phyloP scores from a whole-genome alignment of 2,113 vertebrate species.

The Dendropsophus ebraccatus region DNA sequence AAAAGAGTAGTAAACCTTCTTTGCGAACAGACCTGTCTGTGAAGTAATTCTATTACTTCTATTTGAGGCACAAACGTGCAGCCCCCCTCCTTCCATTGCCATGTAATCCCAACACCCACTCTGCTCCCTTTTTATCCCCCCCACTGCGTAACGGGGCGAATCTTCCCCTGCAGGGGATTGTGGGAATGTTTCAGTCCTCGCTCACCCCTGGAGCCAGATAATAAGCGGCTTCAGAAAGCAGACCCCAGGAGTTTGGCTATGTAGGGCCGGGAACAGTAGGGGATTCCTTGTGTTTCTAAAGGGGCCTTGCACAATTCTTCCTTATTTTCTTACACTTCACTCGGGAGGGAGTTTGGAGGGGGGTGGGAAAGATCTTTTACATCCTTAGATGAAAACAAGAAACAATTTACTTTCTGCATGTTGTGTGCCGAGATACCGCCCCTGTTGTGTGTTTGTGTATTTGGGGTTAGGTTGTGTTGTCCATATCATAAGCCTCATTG shows the following conservation, averaged over 20 bases:
- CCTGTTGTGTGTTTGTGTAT: constrained; percentile 50
- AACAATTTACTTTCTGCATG: constrained; percentile 51
- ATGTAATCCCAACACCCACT: constrained; percentile 21
- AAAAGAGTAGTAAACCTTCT: constrained; percentile 8
- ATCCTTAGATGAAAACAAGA: constrained; percentile 50
- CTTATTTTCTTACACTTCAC: constrained; percentile 72
- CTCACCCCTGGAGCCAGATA: constrained; percentile 79
- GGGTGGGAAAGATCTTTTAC: constrained; percentile 53
- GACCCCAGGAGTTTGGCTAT: constrained; percentile 70
- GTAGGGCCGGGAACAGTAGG: constrained; percentile 71
- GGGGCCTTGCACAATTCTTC: constrained; percentile 64
- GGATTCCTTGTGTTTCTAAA: constrained; percentile 70
- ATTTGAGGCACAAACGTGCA: constrained; percentile 53
- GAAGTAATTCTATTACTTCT: constrained; percentile 44
- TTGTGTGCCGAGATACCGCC: constrained; percentile 21
- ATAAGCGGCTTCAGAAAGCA: constrained; percentile 76
- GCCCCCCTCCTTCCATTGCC: constrained; percentile 15
- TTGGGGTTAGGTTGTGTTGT: constrained; percentile 63
- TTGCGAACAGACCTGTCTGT: constrained; percentile 17
- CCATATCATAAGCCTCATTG: constrained; percentile 62
- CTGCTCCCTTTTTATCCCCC: constrained; percentile 67
- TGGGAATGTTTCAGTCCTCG: constrained; percentile 76
- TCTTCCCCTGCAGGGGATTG: constrained; percentile 75
- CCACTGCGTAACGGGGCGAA: constrained; percentile 78
- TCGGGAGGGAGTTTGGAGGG: too few species aligned